These are phyloP conservation scores for Xanthorhoe designata DNA, from an alignment of 2,888 invertebrate species.

Conservation along the genomic window DNA sequence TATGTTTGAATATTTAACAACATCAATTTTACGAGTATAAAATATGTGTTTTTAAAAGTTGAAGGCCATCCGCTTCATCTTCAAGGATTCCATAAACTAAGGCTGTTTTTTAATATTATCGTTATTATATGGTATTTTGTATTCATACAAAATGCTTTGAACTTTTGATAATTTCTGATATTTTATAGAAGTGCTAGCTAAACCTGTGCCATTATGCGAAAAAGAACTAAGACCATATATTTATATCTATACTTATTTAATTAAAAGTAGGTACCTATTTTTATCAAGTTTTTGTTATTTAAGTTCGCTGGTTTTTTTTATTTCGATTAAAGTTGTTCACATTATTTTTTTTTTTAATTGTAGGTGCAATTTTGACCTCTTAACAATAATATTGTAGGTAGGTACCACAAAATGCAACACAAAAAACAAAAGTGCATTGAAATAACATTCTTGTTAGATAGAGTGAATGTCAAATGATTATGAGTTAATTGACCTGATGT, in stretches of 20 bases:
- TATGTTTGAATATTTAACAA: constrained; percentile 16
- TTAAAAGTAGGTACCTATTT: too few relatives aligned
- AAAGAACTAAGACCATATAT: too few relatives aligned
- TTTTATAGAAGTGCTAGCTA: too few relatives aligned
- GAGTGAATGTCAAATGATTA: constrained; percentile 1
- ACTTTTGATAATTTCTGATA: not conserved
- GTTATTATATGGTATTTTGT: not conserved
- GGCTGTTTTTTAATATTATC: not conserved
- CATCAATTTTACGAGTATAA: constrained; percentile 3
- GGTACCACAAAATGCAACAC: too few relatives aligned
- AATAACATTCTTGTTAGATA: not conserved
- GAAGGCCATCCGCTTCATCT: constrained; percentile 4
- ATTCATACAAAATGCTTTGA: not conserved
- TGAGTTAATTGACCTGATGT: constrained; percentile 12
- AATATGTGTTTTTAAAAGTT: not conserved
- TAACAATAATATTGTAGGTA: too few relatives aligned
- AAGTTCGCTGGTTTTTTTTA: too few relatives aligned
- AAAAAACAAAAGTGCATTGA: not conserved
- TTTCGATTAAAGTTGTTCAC: too few relatives aligned
- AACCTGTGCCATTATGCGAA: too few relatives aligned
- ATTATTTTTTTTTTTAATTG: too few relatives aligned
- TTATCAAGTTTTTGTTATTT: too few relatives aligned
- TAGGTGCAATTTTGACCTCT: too few relatives aligned
- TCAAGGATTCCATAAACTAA: constrained; percentile 3
- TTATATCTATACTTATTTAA: too few relatives aligned